phyloP scores from a whole-genome alignment of 2,888 invertebrate species.

The Odiellus spinosus region DNA sequence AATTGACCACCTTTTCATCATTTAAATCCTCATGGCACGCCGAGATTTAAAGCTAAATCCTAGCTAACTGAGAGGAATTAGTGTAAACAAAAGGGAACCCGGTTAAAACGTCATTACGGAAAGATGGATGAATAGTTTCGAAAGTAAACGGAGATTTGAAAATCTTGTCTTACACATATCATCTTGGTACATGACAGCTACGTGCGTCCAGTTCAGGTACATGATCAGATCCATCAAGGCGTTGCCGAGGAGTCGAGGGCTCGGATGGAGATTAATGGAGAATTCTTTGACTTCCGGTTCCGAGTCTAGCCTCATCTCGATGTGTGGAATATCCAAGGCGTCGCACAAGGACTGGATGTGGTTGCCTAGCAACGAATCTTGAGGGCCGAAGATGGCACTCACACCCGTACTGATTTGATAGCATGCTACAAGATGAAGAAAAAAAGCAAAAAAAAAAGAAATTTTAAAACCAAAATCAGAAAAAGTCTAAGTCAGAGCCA shows the following conservation, averaged over 20 bases:
- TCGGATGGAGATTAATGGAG: conserved; percentile 76
- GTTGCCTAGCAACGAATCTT: conserved; percentile 56
- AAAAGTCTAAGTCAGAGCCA: too few species aligned
- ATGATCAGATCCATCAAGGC: conserved; percentile 67
- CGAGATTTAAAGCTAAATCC: background rate
- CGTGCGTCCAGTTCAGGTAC: conserved; percentile 80
- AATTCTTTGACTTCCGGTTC: conserved; percentile 43
- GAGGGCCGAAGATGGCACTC: conserved; percentile 72
- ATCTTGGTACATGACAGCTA: conserved; percentile 85
- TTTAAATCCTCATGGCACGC: too few species aligned
- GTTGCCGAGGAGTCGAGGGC: conserved; percentile 58
- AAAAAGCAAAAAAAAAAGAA: too few species aligned
- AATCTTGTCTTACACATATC: conserved; percentile 33
- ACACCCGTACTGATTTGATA: conserved; percentile 64
- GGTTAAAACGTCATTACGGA: background rate
- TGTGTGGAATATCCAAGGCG: conserved; percentile 73
- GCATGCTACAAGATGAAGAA: conserved; percentile 43
- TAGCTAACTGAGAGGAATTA: background rate
- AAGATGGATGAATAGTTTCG: background rate
- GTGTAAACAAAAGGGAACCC: background rate
- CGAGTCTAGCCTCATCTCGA: conserved; percentile 48
- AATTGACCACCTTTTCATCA: too few species aligned
- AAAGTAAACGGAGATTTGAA: background rate
- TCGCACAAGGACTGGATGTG: conserved; percentile 79
- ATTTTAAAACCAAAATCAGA: too few species aligned